phyloP scores from a whole-genome alignment of 2,888 invertebrate genomes.

The Cacoxenus indagator region DNA sequence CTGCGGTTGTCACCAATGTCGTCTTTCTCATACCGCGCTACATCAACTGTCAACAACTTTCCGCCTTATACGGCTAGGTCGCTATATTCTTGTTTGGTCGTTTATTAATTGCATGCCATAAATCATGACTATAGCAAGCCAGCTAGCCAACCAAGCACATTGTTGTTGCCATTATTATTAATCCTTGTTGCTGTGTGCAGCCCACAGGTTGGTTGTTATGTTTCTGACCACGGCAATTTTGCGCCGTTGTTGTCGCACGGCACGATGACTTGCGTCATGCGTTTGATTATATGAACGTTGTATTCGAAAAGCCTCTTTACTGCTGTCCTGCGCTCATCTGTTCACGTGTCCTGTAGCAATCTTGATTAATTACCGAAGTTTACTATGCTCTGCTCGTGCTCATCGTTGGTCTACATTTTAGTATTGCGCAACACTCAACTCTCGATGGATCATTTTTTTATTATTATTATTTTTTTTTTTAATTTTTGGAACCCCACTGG shows the following conservation, averaged over 20 bases:
- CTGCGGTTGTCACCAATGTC: background rate
- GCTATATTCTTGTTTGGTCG: constrained; percentile 36
- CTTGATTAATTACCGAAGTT: constrained; percentile 62
- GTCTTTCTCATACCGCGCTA: background rate
- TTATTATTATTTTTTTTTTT: background rate
- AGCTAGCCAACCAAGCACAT: constrained; percentile 46
- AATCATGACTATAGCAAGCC: constrained; percentile 58
- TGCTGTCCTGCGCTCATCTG: constrained; percentile 19
- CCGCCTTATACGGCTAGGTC: constrained; percentile 3
- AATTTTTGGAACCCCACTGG: constrained; percentile 37
- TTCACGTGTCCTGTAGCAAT: constrained; percentile 39
- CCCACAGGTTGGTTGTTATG: constrained; percentile 31
- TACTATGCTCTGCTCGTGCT: constrained; percentile 36
- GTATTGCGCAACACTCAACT: no score
- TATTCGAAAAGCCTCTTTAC: constrained; percentile 30
- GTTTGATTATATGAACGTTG: constrained; percentile 2
- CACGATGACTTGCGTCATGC: background rate
- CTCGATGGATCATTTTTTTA: constrained; percentile 11
- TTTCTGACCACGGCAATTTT: constrained; percentile 28
- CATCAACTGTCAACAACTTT: constrained; percentile 48
- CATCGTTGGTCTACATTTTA: background rate
- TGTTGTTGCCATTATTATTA: constrained; percentile 62
- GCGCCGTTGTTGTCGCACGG: constrained; percentile 40
- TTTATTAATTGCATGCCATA: constrained; percentile 63
- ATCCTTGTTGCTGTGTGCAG: constrained; percentile 47